Percentiles rank a stretch among this genome's conserved stretches.
These are phyloP conservation scores for Cyphomyrus plagiostoma DNA, from an alignment of 2,113 vertebrate genomes.

Conservation along the genomic window DNA sequence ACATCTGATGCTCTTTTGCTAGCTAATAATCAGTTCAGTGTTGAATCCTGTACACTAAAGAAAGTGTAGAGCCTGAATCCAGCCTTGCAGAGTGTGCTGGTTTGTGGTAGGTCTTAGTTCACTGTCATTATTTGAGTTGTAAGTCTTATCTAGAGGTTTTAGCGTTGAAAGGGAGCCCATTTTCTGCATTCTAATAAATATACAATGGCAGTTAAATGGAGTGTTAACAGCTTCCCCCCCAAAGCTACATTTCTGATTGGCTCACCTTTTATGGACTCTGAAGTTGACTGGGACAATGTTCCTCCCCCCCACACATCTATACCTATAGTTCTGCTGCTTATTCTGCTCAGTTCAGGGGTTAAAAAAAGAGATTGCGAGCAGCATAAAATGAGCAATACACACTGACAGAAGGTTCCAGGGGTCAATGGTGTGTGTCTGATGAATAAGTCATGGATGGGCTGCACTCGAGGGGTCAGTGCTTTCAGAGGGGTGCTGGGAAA, in stretches of 20 bases:
- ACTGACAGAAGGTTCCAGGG: conserved; percentile 30
- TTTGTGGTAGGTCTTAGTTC: not conserved
- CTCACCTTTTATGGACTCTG: not conserved
- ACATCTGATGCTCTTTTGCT: not conserved
- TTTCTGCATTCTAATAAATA: conserved; percentile 2
- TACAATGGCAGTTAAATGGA: not conserved
- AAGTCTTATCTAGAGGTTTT: not conserved
- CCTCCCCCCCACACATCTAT: not conserved
- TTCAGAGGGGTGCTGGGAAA: conserved; percentile 10
- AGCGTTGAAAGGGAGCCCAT: not conserved
- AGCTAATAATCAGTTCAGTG: not conserved
- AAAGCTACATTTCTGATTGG: not conserved
- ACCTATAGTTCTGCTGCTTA: not conserved
- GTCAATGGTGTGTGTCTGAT: conserved; percentile 29
- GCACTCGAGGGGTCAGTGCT: conserved; percentile 27
- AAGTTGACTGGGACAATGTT: not conserved
- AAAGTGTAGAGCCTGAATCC: not conserved
- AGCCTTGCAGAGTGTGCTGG: not conserved
- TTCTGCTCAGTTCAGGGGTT: not conserved
- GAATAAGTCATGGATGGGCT: conserved; percentile 38
- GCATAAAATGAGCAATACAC: not conserved
- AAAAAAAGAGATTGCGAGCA: conserved; percentile 9
- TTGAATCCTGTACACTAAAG: not conserved
- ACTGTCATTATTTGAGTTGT: not conserved
- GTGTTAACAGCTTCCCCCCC: not conserved